phyloP scores from a whole-genome alignment of 1,140 invertebrate genomes.

The Spodoptera litura region DNA sequence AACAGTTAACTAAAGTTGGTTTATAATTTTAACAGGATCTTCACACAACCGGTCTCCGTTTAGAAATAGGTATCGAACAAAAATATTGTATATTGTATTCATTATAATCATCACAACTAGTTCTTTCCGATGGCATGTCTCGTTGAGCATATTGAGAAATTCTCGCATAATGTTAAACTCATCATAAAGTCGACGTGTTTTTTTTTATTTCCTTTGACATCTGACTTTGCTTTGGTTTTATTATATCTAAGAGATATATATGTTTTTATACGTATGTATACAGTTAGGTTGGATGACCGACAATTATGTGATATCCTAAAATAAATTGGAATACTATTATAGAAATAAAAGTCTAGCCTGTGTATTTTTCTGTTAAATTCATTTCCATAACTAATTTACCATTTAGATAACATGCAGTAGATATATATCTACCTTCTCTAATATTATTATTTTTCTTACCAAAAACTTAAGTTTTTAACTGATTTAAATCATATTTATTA shows the following conservation, averaged over 20 bases:
- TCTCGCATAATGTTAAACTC: neutral
- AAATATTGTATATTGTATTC: neutral
- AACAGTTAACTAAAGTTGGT: too few relatives aligned
- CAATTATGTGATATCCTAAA: neutral
- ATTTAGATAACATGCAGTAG: too few relatives aligned
- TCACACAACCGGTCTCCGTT: constrained; percentile 5
- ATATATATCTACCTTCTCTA: too few relatives aligned
- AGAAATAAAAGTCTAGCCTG: neutral
- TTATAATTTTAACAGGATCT: constrained; percentile 1
- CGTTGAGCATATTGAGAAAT: neutral
- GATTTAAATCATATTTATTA: too few relatives aligned
- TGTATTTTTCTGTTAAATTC: too few relatives aligned
- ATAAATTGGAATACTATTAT: neutral
- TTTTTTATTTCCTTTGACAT: neutral
- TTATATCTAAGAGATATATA: neutral
- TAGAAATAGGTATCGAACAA: neutral
- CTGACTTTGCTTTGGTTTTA: neutral
- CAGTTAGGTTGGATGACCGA: neutral
- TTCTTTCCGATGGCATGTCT: neutral
- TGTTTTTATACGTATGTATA: neutral
- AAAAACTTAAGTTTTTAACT: too few relatives aligned
- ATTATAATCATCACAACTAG: constrained; percentile 8
- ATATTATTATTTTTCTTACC: too few relatives aligned
- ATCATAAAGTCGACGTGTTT: neutral
- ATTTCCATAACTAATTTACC: too few relatives aligned